Percentiles rank a stretch among this genome's conserved stretches.
Evolutionary conservation across 53 echinoderm and acorn worm species (phyloP).

Genomic region (Holothuria leucospilota): DNA sequence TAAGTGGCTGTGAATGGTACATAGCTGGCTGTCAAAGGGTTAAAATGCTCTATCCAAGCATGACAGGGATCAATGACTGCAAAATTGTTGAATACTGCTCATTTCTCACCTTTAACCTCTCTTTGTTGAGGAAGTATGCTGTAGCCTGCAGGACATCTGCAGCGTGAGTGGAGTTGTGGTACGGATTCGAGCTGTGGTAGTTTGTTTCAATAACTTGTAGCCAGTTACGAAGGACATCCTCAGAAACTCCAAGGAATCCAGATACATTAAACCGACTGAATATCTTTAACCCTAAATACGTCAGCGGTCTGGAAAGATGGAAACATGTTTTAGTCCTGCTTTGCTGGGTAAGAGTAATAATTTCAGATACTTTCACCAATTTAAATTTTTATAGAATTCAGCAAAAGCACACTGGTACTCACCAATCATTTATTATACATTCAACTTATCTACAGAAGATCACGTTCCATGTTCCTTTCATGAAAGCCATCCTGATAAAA

Average conservation of each 20-base stretch:
- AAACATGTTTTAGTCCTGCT: no score
- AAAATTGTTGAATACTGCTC: no score
- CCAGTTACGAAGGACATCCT: constrained; percentile 92
- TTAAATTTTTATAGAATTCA: no score
- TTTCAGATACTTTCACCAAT: background rate
- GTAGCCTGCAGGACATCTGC: constrained; percentile 98
- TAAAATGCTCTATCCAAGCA: no score
- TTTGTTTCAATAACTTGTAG: constrained; percentile 93
- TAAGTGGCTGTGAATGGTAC: no score
- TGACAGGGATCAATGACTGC: no score
- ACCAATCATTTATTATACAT: no score
- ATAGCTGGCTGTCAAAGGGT: no score
- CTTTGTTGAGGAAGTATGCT: constrained; percentile 86
- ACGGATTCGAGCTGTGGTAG: constrained; percentile 94
- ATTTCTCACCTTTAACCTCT: constrained; percentile 77
- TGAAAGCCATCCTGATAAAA: no score
- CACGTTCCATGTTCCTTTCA: no score
- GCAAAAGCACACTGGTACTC: no score
- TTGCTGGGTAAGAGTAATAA: background rate
- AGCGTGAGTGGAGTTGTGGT: constrained; percentile 99
- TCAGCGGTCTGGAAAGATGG: constrained; percentile 69
- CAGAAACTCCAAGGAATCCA: constrained; percentile 86
- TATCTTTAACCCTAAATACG: constrained; percentile 83
- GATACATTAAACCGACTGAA: constrained; percentile 89
- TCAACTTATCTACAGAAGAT: no score